Evolutionary conservation across 1,140 invertebrate genomes (phyloP), one percentile per base, ranked within the genome.

Genomic region (Oncopodura yosiiana): DNA sequence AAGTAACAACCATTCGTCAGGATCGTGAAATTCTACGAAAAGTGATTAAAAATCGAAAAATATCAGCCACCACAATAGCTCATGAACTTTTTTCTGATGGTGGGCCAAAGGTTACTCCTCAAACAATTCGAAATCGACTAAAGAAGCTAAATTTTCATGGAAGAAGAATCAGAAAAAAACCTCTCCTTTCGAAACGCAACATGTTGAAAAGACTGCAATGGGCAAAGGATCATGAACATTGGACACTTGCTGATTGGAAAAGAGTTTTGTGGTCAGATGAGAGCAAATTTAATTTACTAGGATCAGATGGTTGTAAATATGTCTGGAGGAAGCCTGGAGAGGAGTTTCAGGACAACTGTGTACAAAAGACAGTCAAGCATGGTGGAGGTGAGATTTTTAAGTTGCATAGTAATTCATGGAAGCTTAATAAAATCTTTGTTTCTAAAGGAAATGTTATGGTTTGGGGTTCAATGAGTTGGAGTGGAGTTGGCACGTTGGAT

Each of bases 391-490:
- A 21, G 3, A 12, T 41, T 16, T 34, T 9, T 8, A 34, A 34
- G 6, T 34, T 34, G 30, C n/a, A 9, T 34, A 9, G 6, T 34
- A 34, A 9, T n/a, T 34, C 30, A 34, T 9, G 8, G 6, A 34
- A 34, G 6, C n/a, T 9, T 34, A 8, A n/a, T 34, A 34, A 34
- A 9, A 34, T 9, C 8, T 9, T 34, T 9, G 30, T 34, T 34
- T 34, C n/a, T 34, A 9, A 8, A 34, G 45, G 45, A 11, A 23
- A 36, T 8, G 46, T 69, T 6, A 63, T 70, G 61, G 53, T 69
- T n/a, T 72, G 66, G 64, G 66, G 65, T 3, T 68, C 55, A 54
- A 70, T 71, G 55, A 44, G 58, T 36, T 43, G 43, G 1, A 18
- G 38, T 34, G 64, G 61, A 51, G 56, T 67, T 55, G 64, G 65